phyloP scores from a whole-genome alignment of 2,113 vertebrate species.

The Felis catus region F.catus_Fca126_mat1.0 CM031415.1:193842501-193843000 shows the following conservation, averaged over 20 bases:
- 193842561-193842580: constrained; percentile 53
- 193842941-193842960: no score
- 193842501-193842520: constrained; percentile 77
- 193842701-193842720: constrained; percentile 48
- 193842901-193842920: no score
- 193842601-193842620: constrained; percentile 74
- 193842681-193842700: constrained; percentile 30
- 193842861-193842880: no score
- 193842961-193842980: no score
- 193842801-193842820: neutral
- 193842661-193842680: neutral
- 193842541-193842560: constrained; percentile 75
- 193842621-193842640: constrained; percentile 68
- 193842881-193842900: no score
- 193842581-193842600: constrained; percentile 68
- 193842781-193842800: neutral
- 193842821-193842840: no score
- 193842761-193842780: neutral
- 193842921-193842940: no score
- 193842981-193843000: no score
- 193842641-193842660: constrained; percentile 62
- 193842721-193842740: constrained; percentile 45
- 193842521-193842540: constrained; percentile 73
- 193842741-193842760: neutral
- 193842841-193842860: no score